These are phyloP conservation scores for Poecilia latipinna DNA, from an alignment of 2,113 vertebrate genomes.

Conservation along the genomic window DNA sequence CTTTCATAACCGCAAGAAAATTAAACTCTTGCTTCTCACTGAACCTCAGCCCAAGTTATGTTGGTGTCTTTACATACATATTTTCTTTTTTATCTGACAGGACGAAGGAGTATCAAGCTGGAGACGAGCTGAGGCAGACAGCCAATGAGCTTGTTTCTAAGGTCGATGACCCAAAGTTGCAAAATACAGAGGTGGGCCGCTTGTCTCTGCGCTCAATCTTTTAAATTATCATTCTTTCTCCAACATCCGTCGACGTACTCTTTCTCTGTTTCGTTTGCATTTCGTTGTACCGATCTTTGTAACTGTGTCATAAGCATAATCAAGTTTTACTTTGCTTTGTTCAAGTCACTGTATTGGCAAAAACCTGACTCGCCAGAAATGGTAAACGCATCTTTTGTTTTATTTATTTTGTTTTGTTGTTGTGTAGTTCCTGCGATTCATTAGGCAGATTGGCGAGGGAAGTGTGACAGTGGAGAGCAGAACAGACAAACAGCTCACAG, in stretches of 20 bases:
- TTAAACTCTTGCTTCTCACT: neutral
- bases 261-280: conserved; percentile 40
- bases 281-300: conserved; percentile 10
- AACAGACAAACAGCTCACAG: conserved; percentile 83
- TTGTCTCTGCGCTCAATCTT: neutral
- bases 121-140: conserved; percentile 89
- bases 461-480: conserved; percentile 86
- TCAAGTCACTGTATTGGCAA: conserved; percentile 6
- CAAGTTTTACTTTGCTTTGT: conserved; percentile 5
- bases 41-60: neutral
- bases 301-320: neutral
- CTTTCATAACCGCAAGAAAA: neutral
- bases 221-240: conserved; percentile 30
- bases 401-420: conserved; percentile 73
- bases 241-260: conserved; percentile 45
- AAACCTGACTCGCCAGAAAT: conserved; percentile 28
- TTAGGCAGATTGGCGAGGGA: conserved; percentile 99
- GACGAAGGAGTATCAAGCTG: conserved; percentile 92
- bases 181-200: conserved; percentile 91
- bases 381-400: conserved; percentile 65
- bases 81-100: conserved; percentile 65
- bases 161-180: conserved; percentile 94
- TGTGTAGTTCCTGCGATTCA: conserved; percentile 98
- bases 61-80: neutral
- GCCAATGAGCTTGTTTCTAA: conserved; percentile 95